Base-by-base conservation (phyloP, 1,140 invertebrate species). In the Dolichoris vasculosae region DNA sequence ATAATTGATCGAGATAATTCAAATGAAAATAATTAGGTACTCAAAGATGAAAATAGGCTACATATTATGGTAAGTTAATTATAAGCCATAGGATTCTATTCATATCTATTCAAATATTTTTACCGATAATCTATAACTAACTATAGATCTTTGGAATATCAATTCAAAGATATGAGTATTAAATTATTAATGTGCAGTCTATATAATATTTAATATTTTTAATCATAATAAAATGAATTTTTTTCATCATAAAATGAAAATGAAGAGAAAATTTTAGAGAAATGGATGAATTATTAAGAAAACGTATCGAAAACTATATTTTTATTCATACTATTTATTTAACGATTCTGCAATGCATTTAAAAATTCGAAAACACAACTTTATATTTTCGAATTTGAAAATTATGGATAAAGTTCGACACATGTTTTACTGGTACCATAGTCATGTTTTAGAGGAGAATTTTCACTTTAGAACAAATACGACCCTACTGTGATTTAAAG, bases 391-490 rank as follows among this genome's bases (percentile, higher is more conserved):
- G 17, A 40, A 26, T 73, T 73, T 67, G 11, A 43, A 32, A 73
- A 43, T 73, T 73, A 73, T 38, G 23, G 6, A 20, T n/a, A 40
- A 73, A 73, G 69, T 43, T 73, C 9, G 23, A 43, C 40, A 43
- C 40, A 73, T 73, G 23, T 17, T 43, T n/a, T 43, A n/a, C 20
- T 73, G 43, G 38, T 43, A 35, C 6, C 46, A 48, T 40, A 76
- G 75, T 32, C 6, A 48, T 76, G 11, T 32, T 59, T 26, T 78
- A 59, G 1, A 63, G 30, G 17, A 30, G 46, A 38, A 78, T 59
- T 78, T 78, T 78, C 51, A 78, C 76, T 63, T 59, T 78, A 23
- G 63, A 78, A 78, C 48, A 78, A 32, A 78, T 51, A 30, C 46
- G n/a, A 30, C 6, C 1, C 32, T 20, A 26, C 75, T 35, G 51